phyloP scores from a whole-genome alignment of 2,888 invertebrate species.

The Ennomos quercinarius region DNA sequence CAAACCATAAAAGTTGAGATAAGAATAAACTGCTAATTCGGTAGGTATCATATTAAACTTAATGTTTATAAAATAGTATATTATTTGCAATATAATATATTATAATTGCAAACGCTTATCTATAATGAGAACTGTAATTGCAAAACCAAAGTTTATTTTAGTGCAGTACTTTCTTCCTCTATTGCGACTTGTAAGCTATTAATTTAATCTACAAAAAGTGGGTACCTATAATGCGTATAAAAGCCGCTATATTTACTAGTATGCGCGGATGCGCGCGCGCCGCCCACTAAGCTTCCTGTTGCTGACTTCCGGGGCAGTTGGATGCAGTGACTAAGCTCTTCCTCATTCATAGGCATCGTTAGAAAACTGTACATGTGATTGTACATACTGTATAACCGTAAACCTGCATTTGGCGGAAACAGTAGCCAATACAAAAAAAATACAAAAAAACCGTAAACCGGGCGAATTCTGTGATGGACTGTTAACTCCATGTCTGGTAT shows the following conservation, averaged over 20 bases:
- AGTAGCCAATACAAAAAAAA: no score
- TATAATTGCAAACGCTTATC: slow-evolving; percentile 18
- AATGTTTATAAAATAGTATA: background rate
- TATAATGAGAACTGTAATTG: slow-evolving; percentile 24
- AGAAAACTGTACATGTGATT: no score
- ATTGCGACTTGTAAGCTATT: slow-evolving; percentile 10
- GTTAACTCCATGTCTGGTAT: no score
- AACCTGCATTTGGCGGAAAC: no score
- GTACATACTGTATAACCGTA: no score
- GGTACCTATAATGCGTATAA: slow-evolving; percentile 19
- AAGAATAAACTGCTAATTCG: no score
- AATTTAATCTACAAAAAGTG: slow-evolving; percentile 22
- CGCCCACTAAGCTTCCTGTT: slow-evolving; percentile 76
- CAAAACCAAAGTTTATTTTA: slow-evolving; percentile 18
- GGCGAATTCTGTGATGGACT: no score
- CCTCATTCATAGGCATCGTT: no score
- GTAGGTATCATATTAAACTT: no score
- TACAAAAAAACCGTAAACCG: no score
- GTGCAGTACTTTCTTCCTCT: slow-evolving; percentile 10
- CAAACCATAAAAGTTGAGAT: no score
- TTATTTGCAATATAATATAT: background rate
- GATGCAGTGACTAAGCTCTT: slow-evolving; percentile 8
- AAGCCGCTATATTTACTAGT: slow-evolving; percentile 39
- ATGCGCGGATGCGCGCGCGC: slow-evolving; percentile 63
- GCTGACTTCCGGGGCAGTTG: slow-evolving; percentile 41